phyloP scores from a whole-genome alignment of 92 coral and sea anemone species.

The Isaurus tuberculatus region DNA sequence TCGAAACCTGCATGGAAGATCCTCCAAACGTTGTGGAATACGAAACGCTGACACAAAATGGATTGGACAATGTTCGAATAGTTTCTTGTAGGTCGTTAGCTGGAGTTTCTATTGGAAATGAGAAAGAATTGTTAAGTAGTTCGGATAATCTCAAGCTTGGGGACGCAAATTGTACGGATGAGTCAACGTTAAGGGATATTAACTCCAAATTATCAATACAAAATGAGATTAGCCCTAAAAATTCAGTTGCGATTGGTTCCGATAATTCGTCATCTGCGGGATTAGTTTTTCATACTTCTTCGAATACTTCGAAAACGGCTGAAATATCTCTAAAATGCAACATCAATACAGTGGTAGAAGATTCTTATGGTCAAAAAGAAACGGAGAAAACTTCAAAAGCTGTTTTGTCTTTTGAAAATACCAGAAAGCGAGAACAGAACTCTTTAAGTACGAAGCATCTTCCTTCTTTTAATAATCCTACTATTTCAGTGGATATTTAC shows the following conservation, averaged over 20 bases:
- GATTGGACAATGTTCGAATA: slow-evolving; percentile 41
- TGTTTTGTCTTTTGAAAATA: background rate
- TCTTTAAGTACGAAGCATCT: background rate
- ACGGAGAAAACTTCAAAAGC: background rate
- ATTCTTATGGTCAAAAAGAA: background rate
- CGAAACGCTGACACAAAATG: slow-evolving; percentile 17
- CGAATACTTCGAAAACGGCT: background rate
- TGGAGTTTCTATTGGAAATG: slow-evolving; percentile 6
- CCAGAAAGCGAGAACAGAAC: background rate
- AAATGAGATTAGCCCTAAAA: background rate
- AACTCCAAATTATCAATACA: background rate
- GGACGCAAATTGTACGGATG: background rate
- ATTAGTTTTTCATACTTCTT: background rate
- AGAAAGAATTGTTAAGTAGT: background rate
- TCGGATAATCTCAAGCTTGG: background rate
- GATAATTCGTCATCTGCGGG: background rate
- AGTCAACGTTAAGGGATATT: background rate
- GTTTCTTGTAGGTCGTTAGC: slow-evolving; percentile 48
- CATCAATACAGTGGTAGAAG: background rate
- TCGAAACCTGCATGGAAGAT: background rate
- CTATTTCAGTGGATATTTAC: background rate
- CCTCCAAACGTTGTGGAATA: background rate
- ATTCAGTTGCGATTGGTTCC: background rate
- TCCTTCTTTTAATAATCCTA: background rate
- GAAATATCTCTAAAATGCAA: background rate